These are phyloP conservation scores for Teleopsis dalmanni DNA, from an alignment of 1,140 invertebrate species.

Conservation along the genomic window DNA sequence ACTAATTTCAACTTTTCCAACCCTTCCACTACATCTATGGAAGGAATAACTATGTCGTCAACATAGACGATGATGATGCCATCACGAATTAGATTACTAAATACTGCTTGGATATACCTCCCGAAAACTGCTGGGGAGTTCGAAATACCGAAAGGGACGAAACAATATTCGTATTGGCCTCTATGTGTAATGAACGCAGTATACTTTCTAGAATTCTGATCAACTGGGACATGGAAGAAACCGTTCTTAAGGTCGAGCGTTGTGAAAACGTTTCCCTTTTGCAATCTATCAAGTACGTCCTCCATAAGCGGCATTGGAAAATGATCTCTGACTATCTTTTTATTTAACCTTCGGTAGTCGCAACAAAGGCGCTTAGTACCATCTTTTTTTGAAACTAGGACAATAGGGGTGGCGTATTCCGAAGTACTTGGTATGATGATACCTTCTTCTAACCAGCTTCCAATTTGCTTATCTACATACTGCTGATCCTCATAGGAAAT, in stretches of 20 bases:
- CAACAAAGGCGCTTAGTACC: constrained; percentile 14
- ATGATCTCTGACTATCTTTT: constrained; percentile 15
- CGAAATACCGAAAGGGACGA: too few relatives aligned
- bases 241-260: constrained; percentile 46
- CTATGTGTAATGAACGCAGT: constrained; percentile 43
- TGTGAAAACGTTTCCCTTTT: constrained; percentile 33
- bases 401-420: constrained; percentile 5
- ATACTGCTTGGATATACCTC: constrained; percentile 32
- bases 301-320: constrained; percentile 32
- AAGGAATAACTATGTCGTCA: too few relatives aligned
- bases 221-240: constrained; percentile 33
- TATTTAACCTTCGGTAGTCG: constrained; percentile 21
- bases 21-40: too few relatives aligned
- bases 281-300: constrained; percentile 21
- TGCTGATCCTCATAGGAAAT: constrained; percentile 26
- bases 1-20: constrained; percentile 1
- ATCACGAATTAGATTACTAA: background rate
- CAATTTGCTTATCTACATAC: constrained; percentile 25
- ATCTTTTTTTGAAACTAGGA: constrained; percentile 7
- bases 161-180: constrained; percentile 44
- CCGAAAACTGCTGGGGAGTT: constrained; percentile 43
- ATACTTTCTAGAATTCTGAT: constrained; percentile 29
- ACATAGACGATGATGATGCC: background rate
- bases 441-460: constrained; percentile 24
- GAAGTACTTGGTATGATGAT: constrained; percentile 20